These are phyloP conservation scores for Lagopus muta DNA, from an alignment of 2,113 vertebrate genomes.

Conservation along the genomic window DNA sequence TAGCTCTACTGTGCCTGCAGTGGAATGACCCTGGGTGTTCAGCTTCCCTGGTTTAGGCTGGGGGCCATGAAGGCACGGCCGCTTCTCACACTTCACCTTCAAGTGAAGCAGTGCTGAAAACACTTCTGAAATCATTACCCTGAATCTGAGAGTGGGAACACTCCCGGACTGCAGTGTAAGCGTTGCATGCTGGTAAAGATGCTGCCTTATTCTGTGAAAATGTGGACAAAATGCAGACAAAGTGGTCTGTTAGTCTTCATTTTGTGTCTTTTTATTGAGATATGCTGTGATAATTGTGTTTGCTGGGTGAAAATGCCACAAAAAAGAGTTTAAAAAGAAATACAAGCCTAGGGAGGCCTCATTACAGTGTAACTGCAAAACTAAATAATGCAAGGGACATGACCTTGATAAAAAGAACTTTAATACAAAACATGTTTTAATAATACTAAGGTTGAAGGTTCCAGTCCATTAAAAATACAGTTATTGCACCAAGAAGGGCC, in stretches of 20 bases:
- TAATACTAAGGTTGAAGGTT: constrained; percentile 43
- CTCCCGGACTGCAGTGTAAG: not conserved
- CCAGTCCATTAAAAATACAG: not conserved
- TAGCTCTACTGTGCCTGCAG: fast-evolving
- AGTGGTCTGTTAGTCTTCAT: constrained; percentile 32
- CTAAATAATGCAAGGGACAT: constrained; percentile 55
- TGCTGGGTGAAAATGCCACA: constrained; percentile 31
- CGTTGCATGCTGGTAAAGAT: not conserved
- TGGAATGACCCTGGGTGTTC: not conserved
- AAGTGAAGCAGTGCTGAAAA: not conserved
- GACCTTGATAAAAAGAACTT: constrained; percentile 68
- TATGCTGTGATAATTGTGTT: constrained; percentile 32
- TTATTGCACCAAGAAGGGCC: not conserved
- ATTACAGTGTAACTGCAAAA: constrained; percentile 57
- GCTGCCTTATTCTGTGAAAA: not conserved
- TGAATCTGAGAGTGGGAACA: not conserved
- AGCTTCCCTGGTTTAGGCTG: not conserved
- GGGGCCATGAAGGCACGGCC: fast-evolving
- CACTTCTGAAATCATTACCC: not conserved
- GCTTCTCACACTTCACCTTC: not conserved
- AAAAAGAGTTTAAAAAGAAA: constrained; percentile 60
- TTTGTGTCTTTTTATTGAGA: constrained; percentile 52
- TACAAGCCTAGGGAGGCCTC: constrained; percentile 66
- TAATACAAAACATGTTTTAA: constrained; percentile 64
- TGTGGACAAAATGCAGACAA: fast-evolving